Percentiles rank a stretch among this genome's conserved stretches.
Conservation (phyloP, 2,797 vertebrate species). For the Parauchenoglanis punctatus region DNA sequence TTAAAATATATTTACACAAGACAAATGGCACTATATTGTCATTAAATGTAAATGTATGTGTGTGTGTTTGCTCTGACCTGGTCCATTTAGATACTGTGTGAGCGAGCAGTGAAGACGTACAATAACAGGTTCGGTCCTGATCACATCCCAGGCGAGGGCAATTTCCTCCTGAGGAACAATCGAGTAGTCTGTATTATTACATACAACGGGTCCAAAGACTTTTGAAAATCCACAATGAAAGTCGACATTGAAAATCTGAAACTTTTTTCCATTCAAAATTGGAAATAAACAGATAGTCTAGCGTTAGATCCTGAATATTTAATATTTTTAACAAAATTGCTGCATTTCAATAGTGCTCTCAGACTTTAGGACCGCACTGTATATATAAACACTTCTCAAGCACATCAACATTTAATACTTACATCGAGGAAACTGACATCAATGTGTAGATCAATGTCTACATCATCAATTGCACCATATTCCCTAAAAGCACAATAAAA, state of each 20-base stretch:
- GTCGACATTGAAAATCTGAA: not conserved
- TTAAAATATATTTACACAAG: too few relatives aligned
- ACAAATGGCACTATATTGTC: too few relatives aligned
- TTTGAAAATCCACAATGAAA: not conserved
- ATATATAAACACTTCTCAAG: not conserved
- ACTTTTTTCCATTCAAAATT: not conserved
- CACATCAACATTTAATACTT: constrained; percentile 69
- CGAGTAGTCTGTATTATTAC: not conserved
- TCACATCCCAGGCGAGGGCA: constrained; percentile 88
- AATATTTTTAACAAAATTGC: not conserved
- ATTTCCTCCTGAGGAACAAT: constrained; percentile 82
- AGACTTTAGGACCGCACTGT: not conserved
- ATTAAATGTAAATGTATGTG: not conserved
- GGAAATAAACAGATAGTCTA: not conserved
- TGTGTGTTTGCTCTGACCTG: constrained; percentile 73
- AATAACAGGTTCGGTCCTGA: constrained; percentile 86
- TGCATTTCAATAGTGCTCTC: not conserved
- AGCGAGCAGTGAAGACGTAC: constrained; percentile 88
- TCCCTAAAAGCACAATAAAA: constrained; percentile 78
- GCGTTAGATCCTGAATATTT: too few relatives aligned
- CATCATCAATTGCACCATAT: constrained; percentile 93
- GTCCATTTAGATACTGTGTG: constrained; percentile 88
- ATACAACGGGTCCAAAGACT: not conserved
- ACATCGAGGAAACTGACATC: constrained; percentile 92
- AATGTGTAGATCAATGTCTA: constrained; percentile 90